Evolutionary conservation across 2,113 vertebrate genomes (phyloP).

Genomic region (Serinus canaria): DNA sequence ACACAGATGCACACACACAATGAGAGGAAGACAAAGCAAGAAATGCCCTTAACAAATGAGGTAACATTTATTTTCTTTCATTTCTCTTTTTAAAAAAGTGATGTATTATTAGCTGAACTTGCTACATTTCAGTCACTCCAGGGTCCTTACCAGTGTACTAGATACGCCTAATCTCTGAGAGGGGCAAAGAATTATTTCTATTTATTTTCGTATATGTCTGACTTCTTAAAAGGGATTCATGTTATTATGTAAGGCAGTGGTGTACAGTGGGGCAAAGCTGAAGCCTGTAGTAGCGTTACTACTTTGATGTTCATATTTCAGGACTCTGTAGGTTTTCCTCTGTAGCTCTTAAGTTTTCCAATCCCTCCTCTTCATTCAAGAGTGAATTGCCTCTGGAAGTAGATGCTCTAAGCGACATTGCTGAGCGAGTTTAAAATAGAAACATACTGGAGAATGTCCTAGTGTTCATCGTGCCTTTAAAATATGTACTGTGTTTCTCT

Average conservation of each 20-base stretch:
- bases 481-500: not conserved
- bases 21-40: not conserved
- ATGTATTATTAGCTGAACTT: not conserved
- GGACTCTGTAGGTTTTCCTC: not conserved
- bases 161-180: not conserved
- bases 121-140: not conserved
- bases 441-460: conserved; percentile 22
- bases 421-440: conserved; percentile 50
- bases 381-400: conserved; percentile 35
- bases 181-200: not conserved
- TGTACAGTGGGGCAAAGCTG: not conserved
- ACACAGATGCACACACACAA: not conserved
- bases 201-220: not conserved
- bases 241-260: conserved; percentile 19
- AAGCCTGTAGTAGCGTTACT: not conserved
- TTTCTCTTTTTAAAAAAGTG: not conserved
- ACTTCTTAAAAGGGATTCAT: not conserved
- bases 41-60: not conserved
- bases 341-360: not conserved
- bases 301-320: not conserved
- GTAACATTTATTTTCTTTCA: not conserved
- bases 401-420: conserved; percentile 25
- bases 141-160: not conserved
- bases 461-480: not conserved
- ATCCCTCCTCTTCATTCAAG: conserved; percentile 16